These are phyloP conservation scores for Cephus spinipes DNA, from an alignment of 2,888 invertebrate genomes.

Conservation along the genomic window DNA sequence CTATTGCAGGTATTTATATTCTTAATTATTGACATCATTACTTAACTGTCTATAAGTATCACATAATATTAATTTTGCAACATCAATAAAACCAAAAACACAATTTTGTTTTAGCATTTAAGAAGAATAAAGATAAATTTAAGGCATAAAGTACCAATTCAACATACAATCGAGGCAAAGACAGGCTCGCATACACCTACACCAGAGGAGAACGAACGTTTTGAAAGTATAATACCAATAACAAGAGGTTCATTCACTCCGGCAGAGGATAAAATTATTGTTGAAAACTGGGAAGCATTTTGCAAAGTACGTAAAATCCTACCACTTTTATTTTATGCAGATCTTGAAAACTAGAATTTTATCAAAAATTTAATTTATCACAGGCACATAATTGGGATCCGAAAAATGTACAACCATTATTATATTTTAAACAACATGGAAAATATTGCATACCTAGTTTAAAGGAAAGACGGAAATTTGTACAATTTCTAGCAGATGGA, in stretches of 20 bases:
- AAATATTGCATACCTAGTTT: conserved; percentile 32
- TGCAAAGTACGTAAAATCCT: conserved; percentile 40
- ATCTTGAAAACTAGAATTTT: conserved; percentile 7
- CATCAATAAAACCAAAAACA: neutral
- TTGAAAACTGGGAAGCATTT: conserved; percentile 47
- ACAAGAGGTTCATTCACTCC: conserved; percentile 37
- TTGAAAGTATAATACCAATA: conserved; percentile 28
- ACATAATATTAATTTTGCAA: neutral
- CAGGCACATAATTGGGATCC: conserved; percentile 53
- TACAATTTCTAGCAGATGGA: conserved; percentile 56
- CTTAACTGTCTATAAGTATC: neutral
- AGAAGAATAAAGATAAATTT: conserved; percentile 29
- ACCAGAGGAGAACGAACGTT: conserved; percentile 28
- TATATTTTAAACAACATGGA: conserved; percentile 38
- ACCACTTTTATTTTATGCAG: conserved; percentile 13
- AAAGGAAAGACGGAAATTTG: conserved; percentile 50
- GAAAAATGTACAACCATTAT: conserved; percentile 42
- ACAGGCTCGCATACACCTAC: conserved; percentile 42
- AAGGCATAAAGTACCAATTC: conserved; percentile 38
- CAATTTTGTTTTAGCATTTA: conserved; percentile 32
- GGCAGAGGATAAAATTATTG: conserved; percentile 43
- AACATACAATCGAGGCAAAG: conserved; percentile 43
- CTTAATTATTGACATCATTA: neutral
- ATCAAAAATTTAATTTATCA: conserved; percentile 8
- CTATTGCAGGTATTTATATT: neutral